These are phyloP conservation scores for Leucosticte australis DNA, from an alignment of 2,113 vertebrate genomes.

Conservation along the genomic window DNA sequence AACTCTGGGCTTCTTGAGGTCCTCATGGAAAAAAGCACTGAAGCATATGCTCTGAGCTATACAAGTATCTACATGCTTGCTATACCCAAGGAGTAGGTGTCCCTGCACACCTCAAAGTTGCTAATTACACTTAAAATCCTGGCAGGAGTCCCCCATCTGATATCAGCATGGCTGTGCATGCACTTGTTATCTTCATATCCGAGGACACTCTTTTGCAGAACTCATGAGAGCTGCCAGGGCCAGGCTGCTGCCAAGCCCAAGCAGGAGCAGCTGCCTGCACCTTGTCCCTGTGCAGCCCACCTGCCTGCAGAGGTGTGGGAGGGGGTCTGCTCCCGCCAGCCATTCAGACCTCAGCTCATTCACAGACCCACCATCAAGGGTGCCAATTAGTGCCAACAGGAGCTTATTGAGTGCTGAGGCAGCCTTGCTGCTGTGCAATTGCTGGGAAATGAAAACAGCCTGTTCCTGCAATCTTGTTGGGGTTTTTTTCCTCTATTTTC, in stretches of 20 bases:
- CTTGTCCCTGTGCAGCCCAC: not conserved
- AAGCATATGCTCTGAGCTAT: not conserved
- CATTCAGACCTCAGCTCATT: not conserved
- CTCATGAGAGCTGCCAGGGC: not conserved
- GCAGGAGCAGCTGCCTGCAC: fast-evolving
- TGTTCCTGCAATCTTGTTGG: not conserved
- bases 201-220: not conserved
- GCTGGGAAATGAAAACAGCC: conserved; percentile 24
- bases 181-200: not conserved
- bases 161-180: not conserved
- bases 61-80: not conserved
- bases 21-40: not conserved
- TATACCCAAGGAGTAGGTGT: not conserved
- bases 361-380: not conserved
- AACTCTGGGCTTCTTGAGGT: not conserved
- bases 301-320: fast-evolving
- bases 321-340: not conserved
- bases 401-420: not conserved
- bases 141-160: not conserved
- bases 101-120: not conserved
- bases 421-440: not conserved
- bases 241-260: fast-evolving
- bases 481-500: not conserved
- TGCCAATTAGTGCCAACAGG: not conserved
- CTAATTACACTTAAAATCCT: not conserved